Percentiles rank a stretch among this genome's conserved stretches.
These are phyloP conservation scores for Haliclona indistincta DNA, from an alignment of 37 sponge, comb jelly and placozoan genomes.

Conservation along the genomic window DNA sequence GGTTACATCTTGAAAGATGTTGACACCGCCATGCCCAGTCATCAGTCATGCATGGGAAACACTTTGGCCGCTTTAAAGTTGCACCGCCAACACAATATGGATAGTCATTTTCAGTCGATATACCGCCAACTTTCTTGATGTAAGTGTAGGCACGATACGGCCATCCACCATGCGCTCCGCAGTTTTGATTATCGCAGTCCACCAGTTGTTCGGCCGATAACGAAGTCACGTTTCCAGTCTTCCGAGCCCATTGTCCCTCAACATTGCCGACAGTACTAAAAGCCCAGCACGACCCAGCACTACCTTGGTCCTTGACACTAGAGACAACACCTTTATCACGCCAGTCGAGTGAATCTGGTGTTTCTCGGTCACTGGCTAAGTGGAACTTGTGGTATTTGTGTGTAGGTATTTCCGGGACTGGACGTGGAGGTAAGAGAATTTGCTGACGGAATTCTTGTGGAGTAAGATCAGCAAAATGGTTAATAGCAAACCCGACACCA, in stretches of 20 bases:
- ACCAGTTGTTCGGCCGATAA: constrained; percentile 78
- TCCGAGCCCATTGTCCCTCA: constrained; percentile 87
- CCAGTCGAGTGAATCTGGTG: constrained; percentile 79
- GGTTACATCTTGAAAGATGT: constrained; percentile 69
- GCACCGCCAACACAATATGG: constrained; percentile 84
- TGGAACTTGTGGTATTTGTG: neutral
- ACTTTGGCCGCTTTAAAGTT: too few species aligned
- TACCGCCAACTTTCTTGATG: constrained; percentile 65
- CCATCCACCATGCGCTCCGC: constrained; percentile 93
- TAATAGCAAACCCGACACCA: constrained; percentile 63
- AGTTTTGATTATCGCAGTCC: constrained; percentile 84
- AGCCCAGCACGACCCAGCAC: constrained; percentile 85
- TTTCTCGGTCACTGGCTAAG: neutral
- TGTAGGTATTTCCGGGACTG: too few species aligned
- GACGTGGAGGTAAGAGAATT: constrained; percentile 55
- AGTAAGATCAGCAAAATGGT: constrained; percentile 83
- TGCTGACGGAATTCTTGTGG: constrained; percentile 56
- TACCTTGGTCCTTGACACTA: constrained; percentile 79
- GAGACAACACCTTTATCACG: constrained; percentile 64
- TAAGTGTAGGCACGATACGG: constrained; percentile 85
- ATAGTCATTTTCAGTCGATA: constrained; percentile 63
- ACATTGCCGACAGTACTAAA: constrained; percentile 82
- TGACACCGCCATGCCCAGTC: constrained; percentile 80
- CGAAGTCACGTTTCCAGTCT: constrained; percentile 30
- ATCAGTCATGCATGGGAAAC: constrained; percentile 71